Conservation (phyloP, 37 sponge, comb jelly and placozoan genomes). For the Ephydatia muelleri region DNA sequence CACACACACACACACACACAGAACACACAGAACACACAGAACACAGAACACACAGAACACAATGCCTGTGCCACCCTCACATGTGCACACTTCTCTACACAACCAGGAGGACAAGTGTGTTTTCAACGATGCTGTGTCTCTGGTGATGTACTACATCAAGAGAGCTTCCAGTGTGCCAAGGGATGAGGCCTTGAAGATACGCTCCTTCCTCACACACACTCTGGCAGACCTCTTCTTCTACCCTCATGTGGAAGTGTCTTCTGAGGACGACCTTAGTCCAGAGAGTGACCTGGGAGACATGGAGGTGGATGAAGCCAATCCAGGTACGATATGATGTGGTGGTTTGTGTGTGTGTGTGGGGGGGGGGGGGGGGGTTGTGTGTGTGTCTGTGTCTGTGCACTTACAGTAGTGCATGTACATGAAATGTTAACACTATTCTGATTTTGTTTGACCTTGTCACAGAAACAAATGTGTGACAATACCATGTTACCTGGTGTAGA, state of each 20-base stretch:
- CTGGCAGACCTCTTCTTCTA: slow-evolving; percentile 83
- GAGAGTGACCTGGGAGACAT: slow-evolving; percentile 72
- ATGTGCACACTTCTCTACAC: not conserved
- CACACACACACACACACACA: not conserved
- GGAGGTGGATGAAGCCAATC: slow-evolving; percentile 60
- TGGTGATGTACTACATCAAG: slow-evolving; percentile 89
- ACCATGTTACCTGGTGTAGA: too few species aligned
- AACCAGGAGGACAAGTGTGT: slow-evolving; percentile 27
- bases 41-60: too few species aligned
- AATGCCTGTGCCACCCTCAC: not conserved
- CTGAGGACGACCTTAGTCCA: slow-evolving; percentile 66
- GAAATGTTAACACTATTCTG: too few species aligned
- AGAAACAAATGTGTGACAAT: too few species aligned
- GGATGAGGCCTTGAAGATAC: slow-evolving; percentile 84
- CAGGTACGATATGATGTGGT: slow-evolving; percentile 5
- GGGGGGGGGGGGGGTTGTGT: too few species aligned
- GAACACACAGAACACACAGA: not conserved
- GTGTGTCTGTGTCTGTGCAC: too few species aligned
- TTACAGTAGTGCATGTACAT: too few species aligned
- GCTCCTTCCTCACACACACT: slow-evolving; percentile 76
- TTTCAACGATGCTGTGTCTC: slow-evolving; percentile 76
- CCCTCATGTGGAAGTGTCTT: slow-evolving; percentile 36
- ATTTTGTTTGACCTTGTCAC: too few species aligned
- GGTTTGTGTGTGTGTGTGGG: too few species aligned
- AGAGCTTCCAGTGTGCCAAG: slow-evolving; percentile 73